Evolutionary conservation across 2,113 vertebrate species (phyloP), one percentile per base, ranked within the genome.

Genomic region (Tupaia chinensis): DNA sequence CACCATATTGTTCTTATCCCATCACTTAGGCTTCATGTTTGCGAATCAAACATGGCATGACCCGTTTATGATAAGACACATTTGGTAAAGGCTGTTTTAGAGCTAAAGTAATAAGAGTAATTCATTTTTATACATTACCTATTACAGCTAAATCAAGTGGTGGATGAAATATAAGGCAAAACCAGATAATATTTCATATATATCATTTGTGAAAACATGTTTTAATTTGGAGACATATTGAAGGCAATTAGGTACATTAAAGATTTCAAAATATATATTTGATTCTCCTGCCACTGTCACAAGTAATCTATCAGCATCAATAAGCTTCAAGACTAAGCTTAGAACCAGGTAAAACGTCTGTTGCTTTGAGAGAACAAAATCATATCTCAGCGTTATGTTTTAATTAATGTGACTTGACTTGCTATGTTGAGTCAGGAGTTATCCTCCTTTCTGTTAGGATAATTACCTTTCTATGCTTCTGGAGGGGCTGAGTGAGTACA

Each of bases 201-300:
- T 54, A 60, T 89, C 54, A 83, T 87, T 79, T 87, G 91, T 69
- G 65, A 70, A 95, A 85, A 89, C 23, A 70, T 63, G 19, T 87
- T 96, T 96, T 95, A 72, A 87, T 91, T 72, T 78, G 80, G 89
- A 93, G 69, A 63, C 32, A 53, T 29, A n/a, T 58, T 85, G 76
- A 70, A 94, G 86, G 70, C 86, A 74, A 74, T 89, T 63, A 77
- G 32, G 29, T 81, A 69, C 74, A 68, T 95, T 88, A 81, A 73
- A 68, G 32, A 86, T 86, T 95, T 61, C 79, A 56, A 95, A 92
- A 78, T 74, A 68, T 9, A n/a, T 17, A 19, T 77, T 95, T 69
- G 81, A 63, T 88, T 56, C 66, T 72, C 66, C 66, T 91, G 77
- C 29, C 2, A 0, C 16, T 58, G 25, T 88, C 68, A 10, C 72